Evolutionary conservation across 2,888 invertebrate species (phyloP).

Genomic region (Carabus problematicus): DNA sequence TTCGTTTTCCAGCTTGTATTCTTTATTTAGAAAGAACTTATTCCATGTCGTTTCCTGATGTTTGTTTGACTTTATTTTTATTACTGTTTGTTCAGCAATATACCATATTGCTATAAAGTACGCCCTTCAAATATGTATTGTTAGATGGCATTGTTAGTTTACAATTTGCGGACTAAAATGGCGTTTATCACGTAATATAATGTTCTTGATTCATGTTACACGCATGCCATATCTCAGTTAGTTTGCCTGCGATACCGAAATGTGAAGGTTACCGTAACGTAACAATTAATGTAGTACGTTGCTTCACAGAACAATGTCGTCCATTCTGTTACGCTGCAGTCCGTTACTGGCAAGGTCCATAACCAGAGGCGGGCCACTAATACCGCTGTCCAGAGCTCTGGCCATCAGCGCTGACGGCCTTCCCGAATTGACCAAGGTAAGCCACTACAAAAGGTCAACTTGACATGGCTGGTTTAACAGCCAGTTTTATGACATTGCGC

Average conservation of each 20-base stretch:
- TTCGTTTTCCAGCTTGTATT: constrained; percentile 26
- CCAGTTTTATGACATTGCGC: no score
- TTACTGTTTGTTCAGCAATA: background rate
- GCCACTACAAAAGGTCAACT: no score
- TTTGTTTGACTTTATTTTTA: constrained; percentile 21
- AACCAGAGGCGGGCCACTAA: constrained; percentile 7
- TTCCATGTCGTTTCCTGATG: constrained; percentile 32
- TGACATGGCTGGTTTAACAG: no score
- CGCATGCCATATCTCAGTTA: no score
- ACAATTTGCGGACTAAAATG: background rate
- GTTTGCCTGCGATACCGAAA: no score
- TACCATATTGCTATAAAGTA: background rate
- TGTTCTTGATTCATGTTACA: no score
- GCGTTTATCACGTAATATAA: background rate
- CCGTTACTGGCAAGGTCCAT: background rate
- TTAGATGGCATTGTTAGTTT: no score
- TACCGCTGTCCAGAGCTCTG: constrained; percentile 5
- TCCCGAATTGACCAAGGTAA: constrained; percentile 28
- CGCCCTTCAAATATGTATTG: background rate
- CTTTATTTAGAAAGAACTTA: constrained; percentile 30
- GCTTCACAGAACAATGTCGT: background rate
- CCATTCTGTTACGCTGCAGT: background rate
- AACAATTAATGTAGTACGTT: no score
- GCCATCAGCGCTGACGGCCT: constrained; percentile 9
- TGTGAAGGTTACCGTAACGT: no score